Base-by-base conservation (phyloP, 2,113 vertebrate genomes). In the Caracal caracal region DNA sequence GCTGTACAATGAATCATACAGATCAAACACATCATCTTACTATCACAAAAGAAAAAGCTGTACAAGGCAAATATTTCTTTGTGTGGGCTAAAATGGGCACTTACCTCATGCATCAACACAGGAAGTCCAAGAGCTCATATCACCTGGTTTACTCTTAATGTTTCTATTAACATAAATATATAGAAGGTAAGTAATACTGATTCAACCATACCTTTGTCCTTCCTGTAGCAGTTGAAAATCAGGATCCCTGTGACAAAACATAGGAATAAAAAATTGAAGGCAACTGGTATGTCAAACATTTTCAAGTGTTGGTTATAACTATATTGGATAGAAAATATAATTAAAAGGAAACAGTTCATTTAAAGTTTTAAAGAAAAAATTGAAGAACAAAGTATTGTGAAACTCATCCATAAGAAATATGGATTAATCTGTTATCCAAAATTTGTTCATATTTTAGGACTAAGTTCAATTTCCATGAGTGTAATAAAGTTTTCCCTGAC, bases 181-280 rank as follows among this genome's bases (percentile, higher is more conserved):
- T 1, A 53, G 95, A 61, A 47, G 73, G 95, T 43, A 97, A 96
- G 19, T 61, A 90, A 37, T 56, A 95, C 17, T 49, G 78, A 93
- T 73, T 97, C 37, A 80, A 11, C 92, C 97, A 40, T 99, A 99
- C 99, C 99, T 98, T 91, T 98, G 98, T 96, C 99, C 99, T 98
- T 99, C 98, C 97, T 99, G 99, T 98, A 99, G 98, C 96, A 99
- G 96, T 96, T 98, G 98, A 93, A 99, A 99, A 90, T 99, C 97
- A 92, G 99, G 98, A 94, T 98, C 98, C 10, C 99, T 99, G 98
- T 68, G 93, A 98, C 84, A 92, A 94, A 97, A 96, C 15, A 96
- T 17, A 98, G 33, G 79, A 76, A 96, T 24, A 80, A n/a, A 66
- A 95, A 66, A 93, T 0, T 97, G 82, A 95, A 90, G 85, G 19